Evolutionary conservation across 2,888 invertebrate species (phyloP), one percentile per base, ranked within the genome.

Genomic region (Junonia oenone): DNA sequence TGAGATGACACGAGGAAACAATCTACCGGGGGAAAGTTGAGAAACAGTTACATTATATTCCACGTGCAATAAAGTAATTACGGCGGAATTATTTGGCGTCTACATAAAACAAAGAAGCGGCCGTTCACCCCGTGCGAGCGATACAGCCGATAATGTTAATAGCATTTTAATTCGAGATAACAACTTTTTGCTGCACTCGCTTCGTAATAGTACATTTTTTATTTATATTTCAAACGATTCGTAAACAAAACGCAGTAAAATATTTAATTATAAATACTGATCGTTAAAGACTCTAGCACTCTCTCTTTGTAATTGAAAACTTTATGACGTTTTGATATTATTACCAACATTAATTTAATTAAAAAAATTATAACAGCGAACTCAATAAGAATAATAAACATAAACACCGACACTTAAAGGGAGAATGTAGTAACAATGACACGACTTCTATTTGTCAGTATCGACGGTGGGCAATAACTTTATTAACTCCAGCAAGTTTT

Each of bases 81-180:
- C 46, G 47, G 35, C 50, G 53, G 53, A 45, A 56, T 51, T 48
- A 59, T 54, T 55, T 17, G 48, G 56, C 51, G 55, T 55, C 45
- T 52, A 56, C 45, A 49, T 59, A 47, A 63, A 63, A 65, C 61
- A 62, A 50, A 57, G 43, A 49, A 8, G 51, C 56, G 63, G 59
- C 58, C 53, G 35, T 63, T 63, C 56, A 59, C 61, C 55, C 51
- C 56, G 19, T 31, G 46, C 49, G 17, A 38, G 31, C 54, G 57
- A 58, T 59, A 61, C 61, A 51, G 33, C 55, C 56, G 63, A 61
- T 63, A 63, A 59, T 55, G 45, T 56, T 59, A 59, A 56, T 45
- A 49, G 58, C 38, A 29, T 59, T 56, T 58, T 55, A 55, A 59
- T 56, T 57, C 33, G 11, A 55, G 40, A 58, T 59, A 52, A 45